Conservation (phyloP, 1,140 invertebrate species). For the Gonatopus flavifemur region DNA sequence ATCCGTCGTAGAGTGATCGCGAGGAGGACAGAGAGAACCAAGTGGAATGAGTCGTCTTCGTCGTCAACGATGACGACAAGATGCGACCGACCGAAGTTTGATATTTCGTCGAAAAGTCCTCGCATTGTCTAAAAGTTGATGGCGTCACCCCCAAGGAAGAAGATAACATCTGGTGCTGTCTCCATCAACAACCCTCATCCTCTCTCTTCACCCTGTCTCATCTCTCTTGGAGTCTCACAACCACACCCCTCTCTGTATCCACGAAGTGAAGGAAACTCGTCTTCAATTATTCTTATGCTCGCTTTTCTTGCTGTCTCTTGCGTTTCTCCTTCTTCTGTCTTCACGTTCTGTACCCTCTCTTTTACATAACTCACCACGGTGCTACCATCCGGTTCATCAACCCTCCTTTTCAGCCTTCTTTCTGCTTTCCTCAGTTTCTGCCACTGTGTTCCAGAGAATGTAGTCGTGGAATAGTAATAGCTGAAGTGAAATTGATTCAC, state of each 20-base stretch:
- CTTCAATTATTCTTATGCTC: slow-evolving; percentile 56
- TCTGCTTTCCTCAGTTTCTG: neutral
- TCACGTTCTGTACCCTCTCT: slow-evolving; percentile 24
- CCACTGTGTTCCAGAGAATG: no score
- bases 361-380: slow-evolving; percentile 40
- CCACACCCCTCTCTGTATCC: slow-evolving; percentile 29
- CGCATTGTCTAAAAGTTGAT: slow-evolving; percentile 56
- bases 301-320: slow-evolving; percentile 13
- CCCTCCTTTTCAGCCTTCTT: slow-evolving; percentile 16
- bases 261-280: slow-evolving; percentile 49
- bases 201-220: slow-evolving; percentile 24
- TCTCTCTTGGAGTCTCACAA: slow-evolving; percentile 29
- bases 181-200: slow-evolving; percentile 53
- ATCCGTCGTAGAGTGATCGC: slow-evolving; percentile 1
- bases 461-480: slow-evolving; percentile 51
- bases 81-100: slow-evolving; percentile 45
- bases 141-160: slow-evolving; percentile 49
- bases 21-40: neutral
- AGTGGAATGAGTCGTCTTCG: neutral
- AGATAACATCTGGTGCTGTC: slow-evolving; percentile 56
- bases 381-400: slow-evolving; percentile 46
- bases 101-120: slow-evolving; percentile 55
- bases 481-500: slow-evolving; percentile 49
- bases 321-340: slow-evolving; percentile 24
- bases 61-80: slow-evolving; percentile 25